Conservation (phyloP, 2,797 vertebrate genomes). For the Champsocephalus gunnari region DNA sequence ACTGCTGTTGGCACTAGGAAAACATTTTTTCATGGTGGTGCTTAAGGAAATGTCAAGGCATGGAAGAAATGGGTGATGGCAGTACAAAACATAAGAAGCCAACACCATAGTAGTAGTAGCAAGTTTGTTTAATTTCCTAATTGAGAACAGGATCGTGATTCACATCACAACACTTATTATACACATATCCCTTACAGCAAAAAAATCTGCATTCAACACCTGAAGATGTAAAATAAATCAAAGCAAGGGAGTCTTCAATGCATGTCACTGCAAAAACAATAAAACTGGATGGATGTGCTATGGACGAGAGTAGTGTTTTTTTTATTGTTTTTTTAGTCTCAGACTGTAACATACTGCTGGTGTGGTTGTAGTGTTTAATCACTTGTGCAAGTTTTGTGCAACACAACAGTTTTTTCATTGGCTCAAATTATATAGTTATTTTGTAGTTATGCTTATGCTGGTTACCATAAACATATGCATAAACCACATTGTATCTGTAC, state of each 20-base stretch:
- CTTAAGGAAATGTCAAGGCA: neutral
- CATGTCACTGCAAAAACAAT: constrained; percentile 5
- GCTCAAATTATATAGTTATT: constrained; percentile 17
- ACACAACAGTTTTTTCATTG: constrained; percentile 25
- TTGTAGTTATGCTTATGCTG: constrained; percentile 6
- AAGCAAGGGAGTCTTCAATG: neutral
- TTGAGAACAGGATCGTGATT: constrained; percentile 53
- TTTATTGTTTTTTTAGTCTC: constrained; percentile 19
- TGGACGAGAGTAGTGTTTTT: neutral
- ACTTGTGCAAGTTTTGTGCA: constrained; percentile 23
- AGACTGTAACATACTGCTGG: constrained; percentile 47
- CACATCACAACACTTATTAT: constrained; percentile 68
- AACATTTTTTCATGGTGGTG: neutral
- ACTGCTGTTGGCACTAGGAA: neutral
- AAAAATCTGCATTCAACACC: constrained; percentile 26
- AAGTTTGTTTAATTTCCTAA: constrained; percentile 71
- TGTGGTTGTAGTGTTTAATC: constrained; percentile 35
- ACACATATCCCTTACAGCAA: constrained; percentile 65
- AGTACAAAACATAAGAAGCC: neutral
- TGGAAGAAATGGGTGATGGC: no score
- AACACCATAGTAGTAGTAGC: constrained; percentile 36
- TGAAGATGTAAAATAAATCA: constrained; percentile 5
- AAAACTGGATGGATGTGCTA: neutral
- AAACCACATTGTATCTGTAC: constrained; percentile 8
- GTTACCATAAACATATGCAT: neutral